Evolutionary conservation across 2,888 invertebrate genomes (phyloP).

Genomic region (Drosophila sordidula): DNA sequence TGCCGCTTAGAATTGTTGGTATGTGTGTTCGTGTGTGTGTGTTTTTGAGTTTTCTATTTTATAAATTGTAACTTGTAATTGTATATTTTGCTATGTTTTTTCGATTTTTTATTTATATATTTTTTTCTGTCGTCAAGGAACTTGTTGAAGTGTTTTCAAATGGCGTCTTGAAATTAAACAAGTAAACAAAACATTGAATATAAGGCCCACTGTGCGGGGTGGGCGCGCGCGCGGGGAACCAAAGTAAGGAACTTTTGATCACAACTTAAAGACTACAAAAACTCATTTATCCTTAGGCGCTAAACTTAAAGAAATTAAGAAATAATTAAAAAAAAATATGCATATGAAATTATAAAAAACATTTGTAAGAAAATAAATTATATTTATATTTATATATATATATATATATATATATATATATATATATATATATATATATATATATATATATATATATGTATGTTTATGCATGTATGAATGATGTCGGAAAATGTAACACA

Average conservation of each 20-base stretch:
- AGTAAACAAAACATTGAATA: constrained; percentile 62
- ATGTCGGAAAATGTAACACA: constrained; percentile 65
- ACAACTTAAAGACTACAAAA: constrained; percentile 75
- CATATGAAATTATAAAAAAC: constrained; percentile 22
- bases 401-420: background rate
- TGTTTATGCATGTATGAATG: constrained; percentile 26
- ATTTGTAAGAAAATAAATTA: background rate
- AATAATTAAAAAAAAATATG: constrained; percentile 3
- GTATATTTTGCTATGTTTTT: constrained; percentile 69
- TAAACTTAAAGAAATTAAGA: constrained; percentile 47
- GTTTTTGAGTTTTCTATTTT: constrained; percentile 12
- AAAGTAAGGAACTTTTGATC: constrained; percentile 83
- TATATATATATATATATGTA: constrained; percentile 14
- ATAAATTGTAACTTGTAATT: constrained; percentile 37
- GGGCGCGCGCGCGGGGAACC: constrained; percentile 74
- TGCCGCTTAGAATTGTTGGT: constrained; percentile 10
- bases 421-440: background rate
- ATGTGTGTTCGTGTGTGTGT: constrained; percentile 10
- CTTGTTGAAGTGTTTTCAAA: constrained; percentile 75
- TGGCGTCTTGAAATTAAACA: constrained; percentile 64
- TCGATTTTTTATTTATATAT: constrained; percentile 19
- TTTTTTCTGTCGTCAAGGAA: constrained; percentile 60
- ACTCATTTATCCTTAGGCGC: constrained; percentile 36
- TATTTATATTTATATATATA: constrained; percentile 4
- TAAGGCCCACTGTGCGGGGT: constrained; percentile 62